Conservation (phyloP, 2,888 invertebrate species). For the Sepioteuthis lessoniana region DNA sequence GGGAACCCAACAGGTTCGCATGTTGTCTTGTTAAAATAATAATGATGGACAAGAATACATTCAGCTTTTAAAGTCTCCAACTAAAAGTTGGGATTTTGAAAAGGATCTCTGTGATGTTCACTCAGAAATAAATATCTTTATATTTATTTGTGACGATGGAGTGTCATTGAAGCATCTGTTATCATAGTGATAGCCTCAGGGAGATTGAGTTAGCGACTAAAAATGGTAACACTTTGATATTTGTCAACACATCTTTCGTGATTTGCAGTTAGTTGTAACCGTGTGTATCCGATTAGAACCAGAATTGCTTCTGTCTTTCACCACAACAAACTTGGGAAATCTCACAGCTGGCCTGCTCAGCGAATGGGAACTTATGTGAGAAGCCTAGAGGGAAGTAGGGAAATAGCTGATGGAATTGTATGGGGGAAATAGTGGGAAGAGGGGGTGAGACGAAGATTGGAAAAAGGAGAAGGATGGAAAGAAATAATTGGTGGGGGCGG, state of each 20-base stretch:
- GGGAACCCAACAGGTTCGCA: no score
- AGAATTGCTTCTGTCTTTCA: neutral
- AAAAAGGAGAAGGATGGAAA: neutral
- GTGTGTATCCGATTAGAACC: neutral
- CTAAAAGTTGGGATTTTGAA: neutral
- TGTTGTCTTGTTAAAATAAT: no score
- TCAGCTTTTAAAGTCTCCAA: neutral
- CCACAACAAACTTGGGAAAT: conserved; percentile 33
- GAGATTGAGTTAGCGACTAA: neutral
- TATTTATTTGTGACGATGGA: conserved; percentile 14
- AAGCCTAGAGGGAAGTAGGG: neutral
- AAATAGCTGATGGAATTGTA: conserved; percentile 15
- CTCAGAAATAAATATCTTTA: conserved; percentile 33
- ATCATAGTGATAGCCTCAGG: neutral
- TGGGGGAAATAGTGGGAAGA: neutral
- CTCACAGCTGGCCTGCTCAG: neutral
- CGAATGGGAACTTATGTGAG: conserved; percentile 33
- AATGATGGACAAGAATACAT: no score
- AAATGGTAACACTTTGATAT: conserved; percentile 17
- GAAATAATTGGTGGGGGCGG: neutral
- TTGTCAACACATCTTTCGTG: neutral
- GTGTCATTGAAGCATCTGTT: conserved; percentile 5
- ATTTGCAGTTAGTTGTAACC: neutral
- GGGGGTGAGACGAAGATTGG: neutral
- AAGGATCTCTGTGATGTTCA: neutral